Evolutionary conservation across 2,888 invertebrate genomes (phyloP).

Genomic region (Seira sanloemensis): DNA sequence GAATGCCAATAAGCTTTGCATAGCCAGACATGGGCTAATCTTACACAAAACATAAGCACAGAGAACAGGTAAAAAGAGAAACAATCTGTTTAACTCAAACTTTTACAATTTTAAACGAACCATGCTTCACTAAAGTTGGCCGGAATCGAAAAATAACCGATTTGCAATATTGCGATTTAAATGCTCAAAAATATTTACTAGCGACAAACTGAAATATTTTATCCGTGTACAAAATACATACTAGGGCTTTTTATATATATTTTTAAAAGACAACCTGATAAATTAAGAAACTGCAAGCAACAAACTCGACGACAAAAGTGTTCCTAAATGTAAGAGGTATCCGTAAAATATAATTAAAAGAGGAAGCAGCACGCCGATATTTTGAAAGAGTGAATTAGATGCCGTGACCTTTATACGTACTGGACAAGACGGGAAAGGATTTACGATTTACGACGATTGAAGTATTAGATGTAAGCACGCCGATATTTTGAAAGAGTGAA

Average conservation of each 20-base stretch:
- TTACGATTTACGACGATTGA: neutral
- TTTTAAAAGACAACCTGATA: neutral
- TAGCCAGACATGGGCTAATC: neutral
- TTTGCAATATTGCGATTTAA: neutral
- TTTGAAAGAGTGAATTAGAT: neutral
- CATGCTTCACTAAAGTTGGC: neutral
- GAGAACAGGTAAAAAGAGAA: conserved; percentile 19
- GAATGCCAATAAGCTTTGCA: neutral
- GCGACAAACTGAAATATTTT: neutral
- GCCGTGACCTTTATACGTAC: neutral
- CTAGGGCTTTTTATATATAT: neutral
- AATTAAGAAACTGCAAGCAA: neutral
- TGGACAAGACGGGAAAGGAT: neutral
- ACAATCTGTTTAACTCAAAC: conserved; percentile 32
- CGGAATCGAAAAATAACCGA: neutral
- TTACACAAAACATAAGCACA: conserved; percentile 15
- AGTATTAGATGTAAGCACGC: no score
- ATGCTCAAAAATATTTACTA: neutral
- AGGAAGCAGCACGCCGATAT: no score
- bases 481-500: no score
- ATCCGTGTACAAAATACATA: neutral
- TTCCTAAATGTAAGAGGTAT: no score
- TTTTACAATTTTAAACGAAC: conserved; percentile 10
- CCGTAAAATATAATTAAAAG: no score
- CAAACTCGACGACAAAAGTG: neutral